Percentiles rank a stretch among this genome's conserved stretches.
phyloP scores from a whole-genome alignment of 2,113 vertebrate genomes.

The Elephas maximus region DNA sequence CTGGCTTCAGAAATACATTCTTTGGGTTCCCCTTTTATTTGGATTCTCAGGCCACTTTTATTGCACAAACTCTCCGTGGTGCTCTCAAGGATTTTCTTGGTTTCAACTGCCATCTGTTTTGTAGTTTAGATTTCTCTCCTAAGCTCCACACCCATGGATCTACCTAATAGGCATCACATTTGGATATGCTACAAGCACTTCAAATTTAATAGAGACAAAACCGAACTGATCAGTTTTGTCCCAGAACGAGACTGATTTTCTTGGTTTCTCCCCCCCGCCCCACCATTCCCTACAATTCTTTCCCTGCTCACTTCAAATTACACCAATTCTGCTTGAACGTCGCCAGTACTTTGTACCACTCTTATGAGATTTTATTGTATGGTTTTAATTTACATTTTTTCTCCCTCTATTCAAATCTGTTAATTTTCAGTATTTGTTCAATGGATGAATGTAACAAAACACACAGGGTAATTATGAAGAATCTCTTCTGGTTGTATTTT shows the following conservation, averaged over 20 bases:
- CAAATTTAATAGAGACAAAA: constrained; percentile 50
- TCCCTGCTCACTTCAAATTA: constrained; percentile 31
- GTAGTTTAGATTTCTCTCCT: background rate
- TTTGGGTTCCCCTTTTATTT: background rate
- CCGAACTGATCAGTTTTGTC: background rate
- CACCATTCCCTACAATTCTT: background rate
- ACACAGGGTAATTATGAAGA: background rate
- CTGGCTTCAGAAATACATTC: background rate
- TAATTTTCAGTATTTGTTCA: background rate
- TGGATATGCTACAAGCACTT: background rate
- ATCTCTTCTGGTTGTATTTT: background rate
- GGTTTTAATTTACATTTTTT: background rate
- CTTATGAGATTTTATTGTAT: background rate
- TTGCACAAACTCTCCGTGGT: constrained; percentile 3
- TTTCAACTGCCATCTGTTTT: constrained; percentile 9
- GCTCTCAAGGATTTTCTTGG: background rate
- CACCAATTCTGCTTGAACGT: background rate
- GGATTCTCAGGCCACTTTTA: background rate
- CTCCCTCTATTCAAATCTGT: background rate
- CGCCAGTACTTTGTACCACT: background rate
- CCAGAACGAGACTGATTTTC: background rate
- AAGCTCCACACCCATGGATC: background rate
- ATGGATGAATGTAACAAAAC: constrained; percentile 20
- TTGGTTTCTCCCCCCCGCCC: background rate
- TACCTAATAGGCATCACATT: background rate